Percentiles rank a stretch among this genome's conserved stretches.
phyloP scores from a whole-genome alignment of 2,113 vertebrate species.

The Turdus rufiventris region DNA sequence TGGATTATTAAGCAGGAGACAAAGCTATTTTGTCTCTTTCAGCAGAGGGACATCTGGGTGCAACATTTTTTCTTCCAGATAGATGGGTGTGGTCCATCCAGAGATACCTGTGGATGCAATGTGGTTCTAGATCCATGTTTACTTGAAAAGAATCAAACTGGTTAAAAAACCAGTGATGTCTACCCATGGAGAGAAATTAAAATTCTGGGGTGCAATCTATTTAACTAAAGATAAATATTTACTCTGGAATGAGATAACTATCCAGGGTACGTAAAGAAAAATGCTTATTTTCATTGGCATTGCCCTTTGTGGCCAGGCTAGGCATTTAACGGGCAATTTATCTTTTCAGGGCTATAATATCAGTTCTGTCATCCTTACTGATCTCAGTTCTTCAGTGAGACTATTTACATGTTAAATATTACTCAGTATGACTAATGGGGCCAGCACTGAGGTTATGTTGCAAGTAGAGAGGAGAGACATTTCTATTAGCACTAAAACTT shows the following conservation, averaged over 20 bases:
- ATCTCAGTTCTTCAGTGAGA: background rate
- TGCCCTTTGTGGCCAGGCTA: background rate
- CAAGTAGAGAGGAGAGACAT: background rate
- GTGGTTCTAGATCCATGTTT: background rate
- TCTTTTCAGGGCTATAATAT: background rate
- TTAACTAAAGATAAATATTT: background rate
- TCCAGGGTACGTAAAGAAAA: background rate
- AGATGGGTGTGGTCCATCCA: background rate
- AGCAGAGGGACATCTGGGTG: background rate
- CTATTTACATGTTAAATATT: constrained; percentile 45
- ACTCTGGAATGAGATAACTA: background rate
- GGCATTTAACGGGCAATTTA: background rate
- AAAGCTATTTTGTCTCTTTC: background rate
- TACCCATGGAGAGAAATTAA: background rate
- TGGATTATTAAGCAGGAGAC: background rate
- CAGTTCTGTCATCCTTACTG: constrained; percentile 3
- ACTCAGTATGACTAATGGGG: constrained; percentile 18
- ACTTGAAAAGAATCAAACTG: background rate
- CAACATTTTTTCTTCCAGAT: background rate
- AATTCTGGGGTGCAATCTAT: background rate
- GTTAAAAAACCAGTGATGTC: background rate
- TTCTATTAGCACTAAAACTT: constrained; percentile 21
- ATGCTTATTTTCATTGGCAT: background rate
- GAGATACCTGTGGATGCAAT: background rate
- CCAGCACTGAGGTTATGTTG: background rate